Evolutionary conservation across 2,113 vertebrate genomes (phyloP).

Genomic region (Vulpes vulpes): DNA sequence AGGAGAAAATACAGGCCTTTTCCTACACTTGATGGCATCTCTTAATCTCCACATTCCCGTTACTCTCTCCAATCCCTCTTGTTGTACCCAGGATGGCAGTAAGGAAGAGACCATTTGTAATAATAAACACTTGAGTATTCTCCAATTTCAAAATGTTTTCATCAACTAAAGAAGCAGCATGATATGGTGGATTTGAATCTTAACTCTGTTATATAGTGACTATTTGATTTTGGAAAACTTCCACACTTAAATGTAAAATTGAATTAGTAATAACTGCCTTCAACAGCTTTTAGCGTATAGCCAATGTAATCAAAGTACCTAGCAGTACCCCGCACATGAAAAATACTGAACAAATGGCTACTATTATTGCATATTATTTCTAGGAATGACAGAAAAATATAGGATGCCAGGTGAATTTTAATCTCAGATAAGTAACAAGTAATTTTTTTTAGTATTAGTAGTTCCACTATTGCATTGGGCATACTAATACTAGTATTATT

Average conservation of each 20-base stretch:
- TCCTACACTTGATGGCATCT: neutral
- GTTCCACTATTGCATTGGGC: neutral
- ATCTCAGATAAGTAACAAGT: slow-evolving; percentile 17
- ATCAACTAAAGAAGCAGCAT: neutral
- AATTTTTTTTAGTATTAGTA: neutral
- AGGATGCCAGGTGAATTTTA: neutral
- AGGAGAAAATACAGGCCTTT: neutral
- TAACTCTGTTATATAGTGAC: neutral
- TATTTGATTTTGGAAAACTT: slow-evolving; percentile 50
- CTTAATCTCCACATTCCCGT: neutral
- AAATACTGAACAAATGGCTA: neutral
- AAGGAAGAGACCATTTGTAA: neutral
- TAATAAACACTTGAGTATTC: neutral
- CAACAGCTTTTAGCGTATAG: neutral
- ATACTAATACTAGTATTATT: neutral
- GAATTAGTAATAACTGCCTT: neutral
- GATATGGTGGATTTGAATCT: neutral
- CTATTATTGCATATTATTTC: neutral
- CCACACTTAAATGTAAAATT: slow-evolving; percentile 6
- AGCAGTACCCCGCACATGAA: neutral
- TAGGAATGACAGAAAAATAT: neutral
- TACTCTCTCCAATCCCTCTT: neutral
- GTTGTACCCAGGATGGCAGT: neutral
- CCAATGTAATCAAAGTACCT: neutral
- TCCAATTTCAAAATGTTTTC: slow-evolving; percentile 24